A percentile compares a stretch with the other conserved stretches of the same genome.
Evolutionary conservation across 2,113 vertebrate genomes (phyloP).

Genomic region (Anthoscopus minutus): DNA sequence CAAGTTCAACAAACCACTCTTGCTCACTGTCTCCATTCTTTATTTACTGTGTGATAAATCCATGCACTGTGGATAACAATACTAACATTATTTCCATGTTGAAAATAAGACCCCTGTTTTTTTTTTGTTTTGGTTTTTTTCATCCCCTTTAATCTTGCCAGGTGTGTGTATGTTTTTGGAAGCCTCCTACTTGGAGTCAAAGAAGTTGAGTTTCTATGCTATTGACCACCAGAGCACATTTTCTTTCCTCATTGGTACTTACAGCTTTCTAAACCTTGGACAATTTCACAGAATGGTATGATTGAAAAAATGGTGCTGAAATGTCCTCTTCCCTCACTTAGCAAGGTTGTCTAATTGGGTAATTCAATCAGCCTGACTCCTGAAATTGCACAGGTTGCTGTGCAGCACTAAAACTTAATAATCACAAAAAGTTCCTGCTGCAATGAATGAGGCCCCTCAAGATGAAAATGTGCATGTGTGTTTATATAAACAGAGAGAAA

Average conservation of each 20-base stretch:
- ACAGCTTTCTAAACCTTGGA: background rate
- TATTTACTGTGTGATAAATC: background rate
- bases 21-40: background rate
- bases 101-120: background rate
- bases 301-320: background rate
- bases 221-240: background rate
- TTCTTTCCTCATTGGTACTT: background rate
- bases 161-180: background rate
- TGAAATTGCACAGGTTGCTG: constrained; percentile 17
- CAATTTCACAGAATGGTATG: background rate
- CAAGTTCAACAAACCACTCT: background rate
- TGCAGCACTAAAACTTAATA: background rate
- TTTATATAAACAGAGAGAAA: background rate
- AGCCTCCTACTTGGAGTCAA: background rate
- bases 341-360: background rate
- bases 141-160: background rate
- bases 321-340: background rate
- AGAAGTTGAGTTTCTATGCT: background rate
- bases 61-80: background rate
- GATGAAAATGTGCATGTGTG: background rate
- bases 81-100: background rate
- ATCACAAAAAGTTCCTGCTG: background rate
- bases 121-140: no score
- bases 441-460: background rate
- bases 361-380: constrained; percentile 14